Evolutionary conservation across 2,888 invertebrate genomes (phyloP), one percentile per base, ranked within the genome.

Genomic region (Andrena fulva): DNA sequence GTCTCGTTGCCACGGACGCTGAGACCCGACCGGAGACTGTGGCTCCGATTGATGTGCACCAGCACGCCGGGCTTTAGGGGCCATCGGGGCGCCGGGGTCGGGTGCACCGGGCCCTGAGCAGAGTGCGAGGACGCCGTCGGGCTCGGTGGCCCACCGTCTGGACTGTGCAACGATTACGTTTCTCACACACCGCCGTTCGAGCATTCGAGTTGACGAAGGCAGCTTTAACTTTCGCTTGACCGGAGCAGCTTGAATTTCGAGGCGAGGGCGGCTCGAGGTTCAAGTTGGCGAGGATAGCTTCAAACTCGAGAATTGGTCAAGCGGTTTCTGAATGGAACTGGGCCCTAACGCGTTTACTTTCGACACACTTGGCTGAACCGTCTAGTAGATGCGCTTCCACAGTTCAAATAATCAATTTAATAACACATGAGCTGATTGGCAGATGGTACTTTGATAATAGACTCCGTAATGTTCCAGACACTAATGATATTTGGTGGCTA

Each of bases 41-140:
- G 97, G 93, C 97, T 96, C 76, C 97, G 97, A 94, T 98, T 98
- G 31, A 98, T 97, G 93, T 98, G 98, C 67, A 98, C 97, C 91
- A 98, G 95, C 72, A 98, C 98, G 71, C 98, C 98, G 2, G 98
- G 98, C 91, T 97, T 97, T 80, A 98, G 94, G 8, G 98, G 98
- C 98, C 98, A 98, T 92, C 97, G 96, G 87, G 95, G 96, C 3
- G 96, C 95, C 29, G 96, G 95, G 31, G 93, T 92, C 60, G 92
- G 92, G 60, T 89, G 85, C 68, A 75, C 81, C 80, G 86, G 72
- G 64, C 70, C 84, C 77, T 89, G 88, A 50, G 85, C 78, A 69
- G 93, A 93, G 81, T 90, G 91, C 62, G 92, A 92, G 64, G 93
- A 93, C 62, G 90, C 92, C 71, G 92, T 91, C 20, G 92, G 93